Base-by-base conservation (phyloP, 2,888 invertebrate species). In the Abscondita cerata region DNA sequence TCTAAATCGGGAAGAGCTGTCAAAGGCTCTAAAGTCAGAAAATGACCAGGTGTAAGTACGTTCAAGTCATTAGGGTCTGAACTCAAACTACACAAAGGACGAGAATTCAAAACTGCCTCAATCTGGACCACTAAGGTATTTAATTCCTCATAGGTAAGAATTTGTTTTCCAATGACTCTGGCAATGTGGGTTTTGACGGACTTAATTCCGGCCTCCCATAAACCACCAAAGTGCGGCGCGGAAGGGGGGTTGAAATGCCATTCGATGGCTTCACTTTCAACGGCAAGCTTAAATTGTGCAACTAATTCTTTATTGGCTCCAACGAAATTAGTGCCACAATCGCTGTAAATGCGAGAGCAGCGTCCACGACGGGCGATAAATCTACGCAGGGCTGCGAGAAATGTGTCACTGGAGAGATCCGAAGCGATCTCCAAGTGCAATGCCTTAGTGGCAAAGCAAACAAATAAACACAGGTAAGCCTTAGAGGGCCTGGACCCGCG, bases 381-480 rank as follows among this genome's bases (percentile, higher is more conserved):
- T 16, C 70, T 58, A 6, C 62, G 44, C 1, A 72, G 56, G 1
- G 69, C 58, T 0, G 69, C 70, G 6, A 73, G n/a, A 60, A 75
- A 74, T 0, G 72, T 68, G 12, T 72, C 69, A 5, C 70, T 64
- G 1, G 70, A 55, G 1, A 74, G 51, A 19, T 68, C 66, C 0
- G 68, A 65, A 4, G 67, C 72, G 5, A 71, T 33, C 48, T 74
- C 74, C 1, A 76, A 15, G 40, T 75, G 71, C 6, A 74, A 18
- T 1, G 75, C 72, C 57, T 70, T 74, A 0, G 70, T 69, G 0
- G 68, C 47, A 38, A 74, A 58, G 59, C 72, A 71, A 5, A 72
- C 61, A 50, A 72, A 73, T 9, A 73, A 11, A 20, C 68, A 67
- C 38, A 38, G 13, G n/a, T 38, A 38, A 4, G 38, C 38, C n/a